Evolutionary conservation across 1,140 invertebrate genomes (phyloP).

Genomic region (Psix sp.): DNA sequence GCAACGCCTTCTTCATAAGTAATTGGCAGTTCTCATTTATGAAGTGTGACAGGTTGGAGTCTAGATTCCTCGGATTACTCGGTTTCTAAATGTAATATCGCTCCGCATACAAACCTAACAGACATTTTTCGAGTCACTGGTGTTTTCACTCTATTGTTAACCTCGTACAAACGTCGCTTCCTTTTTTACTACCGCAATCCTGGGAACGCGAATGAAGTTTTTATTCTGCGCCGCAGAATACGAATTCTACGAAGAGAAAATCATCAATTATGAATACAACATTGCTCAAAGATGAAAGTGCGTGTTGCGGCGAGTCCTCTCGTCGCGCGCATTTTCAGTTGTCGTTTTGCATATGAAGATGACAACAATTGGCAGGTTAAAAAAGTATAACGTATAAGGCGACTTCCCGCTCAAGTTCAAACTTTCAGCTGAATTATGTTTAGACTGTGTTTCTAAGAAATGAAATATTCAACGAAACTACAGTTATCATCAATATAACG

Average conservation of each 20-base stretch:
- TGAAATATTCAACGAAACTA: too few relatives aligned
- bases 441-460: too few relatives aligned
- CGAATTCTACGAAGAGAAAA: conserved; percentile 42
- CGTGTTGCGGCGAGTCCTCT: conserved; percentile 37
- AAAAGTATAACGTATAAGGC: conserved; percentile 10
- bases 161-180: conserved; percentile 32
- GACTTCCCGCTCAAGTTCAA: conserved; percentile 7
- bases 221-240: conserved; percentile 37
- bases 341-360: conserved; percentile 3
- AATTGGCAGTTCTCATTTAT: too few relatives aligned
- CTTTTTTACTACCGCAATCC: conserved; percentile 26
- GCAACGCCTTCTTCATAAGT: too few relatives aligned
- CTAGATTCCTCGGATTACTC: too few relatives aligned
- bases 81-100: too few relatives aligned
- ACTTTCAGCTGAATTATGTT: too few relatives aligned
- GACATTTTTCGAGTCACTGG: conserved; percentile 23
- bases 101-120: conserved; percentile 22
- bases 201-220: conserved; percentile 28
- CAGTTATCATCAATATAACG: too few relatives aligned
- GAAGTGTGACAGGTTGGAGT: too few relatives aligned
- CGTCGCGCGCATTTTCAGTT: conserved; percentile 25
- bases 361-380: conserved; percentile 8
- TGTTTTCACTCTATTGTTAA: conserved; percentile 49
- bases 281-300: conserved; percentile 37
- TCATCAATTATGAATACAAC: conserved; percentile 46